These are phyloP conservation scores for Fragariocoptes setiger DNA, from an alignment of 1,140 invertebrate genomes.

Conservation along the genomic window DNA sequence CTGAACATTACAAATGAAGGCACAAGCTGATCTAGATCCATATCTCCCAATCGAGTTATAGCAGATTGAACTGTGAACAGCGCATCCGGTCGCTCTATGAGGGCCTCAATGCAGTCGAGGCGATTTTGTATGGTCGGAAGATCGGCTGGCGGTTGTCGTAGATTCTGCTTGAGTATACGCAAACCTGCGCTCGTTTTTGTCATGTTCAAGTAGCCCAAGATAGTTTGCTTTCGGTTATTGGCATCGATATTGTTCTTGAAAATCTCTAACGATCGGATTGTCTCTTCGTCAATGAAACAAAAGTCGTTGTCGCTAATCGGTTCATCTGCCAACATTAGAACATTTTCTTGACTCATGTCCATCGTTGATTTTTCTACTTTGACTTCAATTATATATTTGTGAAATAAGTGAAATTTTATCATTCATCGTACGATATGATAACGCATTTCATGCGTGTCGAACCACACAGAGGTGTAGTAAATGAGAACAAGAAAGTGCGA, in stretches of 20 bases:
- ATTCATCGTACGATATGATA: no score
- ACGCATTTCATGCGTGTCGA: no score
- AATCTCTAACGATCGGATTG: neutral
- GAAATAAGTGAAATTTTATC: no score
- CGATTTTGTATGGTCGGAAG: conserved; percentile 28
- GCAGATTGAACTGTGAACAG: conserved; percentile 17
- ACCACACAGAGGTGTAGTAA: no score
- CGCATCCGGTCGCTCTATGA: conserved; percentile 22
- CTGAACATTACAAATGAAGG: no score
- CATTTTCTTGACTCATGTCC: no score
- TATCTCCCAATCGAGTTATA: conserved; percentile 19
- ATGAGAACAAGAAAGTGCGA: no score
- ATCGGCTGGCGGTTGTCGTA: conserved; percentile 18
- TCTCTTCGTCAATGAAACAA: neutral
- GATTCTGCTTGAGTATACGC: neutral
- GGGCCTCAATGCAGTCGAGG: conserved; percentile 35
- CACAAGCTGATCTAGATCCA: conserved; percentile 28
- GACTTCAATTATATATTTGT: no score
- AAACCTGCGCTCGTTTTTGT: neutral
- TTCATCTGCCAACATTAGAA: no score
- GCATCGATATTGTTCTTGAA: neutral
- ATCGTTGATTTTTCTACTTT: no score
- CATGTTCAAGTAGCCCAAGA: neutral
- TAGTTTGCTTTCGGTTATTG: neutral
- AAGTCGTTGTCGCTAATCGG: neutral